Percentiles rank a stretch among this genome's conserved stretches.
Conservation (phyloP, 1,140 invertebrate species). For the Brachionus plicatilis region DNA sequence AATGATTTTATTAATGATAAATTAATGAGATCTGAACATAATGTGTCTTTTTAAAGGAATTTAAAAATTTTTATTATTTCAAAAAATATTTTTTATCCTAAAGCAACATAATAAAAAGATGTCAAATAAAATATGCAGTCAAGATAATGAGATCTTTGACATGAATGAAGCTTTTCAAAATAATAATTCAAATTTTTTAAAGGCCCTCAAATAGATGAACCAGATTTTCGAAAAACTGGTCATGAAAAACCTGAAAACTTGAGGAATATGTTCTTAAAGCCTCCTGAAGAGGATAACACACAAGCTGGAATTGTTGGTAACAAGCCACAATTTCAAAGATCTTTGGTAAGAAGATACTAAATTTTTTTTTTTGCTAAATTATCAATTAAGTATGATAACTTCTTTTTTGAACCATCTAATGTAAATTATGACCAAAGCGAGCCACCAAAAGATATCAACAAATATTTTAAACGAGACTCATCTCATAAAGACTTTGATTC, state of each 20-base stretch:
- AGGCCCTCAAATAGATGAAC: background rate
- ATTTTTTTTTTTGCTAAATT: background rate
- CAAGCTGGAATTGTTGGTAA: background rate
- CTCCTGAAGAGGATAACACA: background rate
- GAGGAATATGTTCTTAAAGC: conserved; percentile 8
- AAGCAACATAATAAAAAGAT: background rate
- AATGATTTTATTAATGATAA: too few relatives aligned
- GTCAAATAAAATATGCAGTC: background rate
- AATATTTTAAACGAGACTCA: background rate
- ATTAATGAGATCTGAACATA: too few relatives aligned
- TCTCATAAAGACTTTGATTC: background rate
- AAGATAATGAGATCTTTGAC: background rate
- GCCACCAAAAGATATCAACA: background rate
- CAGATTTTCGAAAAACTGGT: background rate
- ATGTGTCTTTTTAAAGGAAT: too few relatives aligned
- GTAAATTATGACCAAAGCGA: background rate
- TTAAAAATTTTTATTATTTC: too few relatives aligned
- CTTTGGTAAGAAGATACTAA: background rate
- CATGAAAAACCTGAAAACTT: background rate
- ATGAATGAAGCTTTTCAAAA: background rate
- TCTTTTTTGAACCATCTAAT: background rate
- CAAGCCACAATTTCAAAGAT: background rate
- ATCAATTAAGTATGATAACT: background rate
- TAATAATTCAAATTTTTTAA: background rate
- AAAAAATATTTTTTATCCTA: too few relatives aligned